Conservation (phyloP, 2,113 vertebrate genomes). For the Microcebus tavaratra region DNA sequence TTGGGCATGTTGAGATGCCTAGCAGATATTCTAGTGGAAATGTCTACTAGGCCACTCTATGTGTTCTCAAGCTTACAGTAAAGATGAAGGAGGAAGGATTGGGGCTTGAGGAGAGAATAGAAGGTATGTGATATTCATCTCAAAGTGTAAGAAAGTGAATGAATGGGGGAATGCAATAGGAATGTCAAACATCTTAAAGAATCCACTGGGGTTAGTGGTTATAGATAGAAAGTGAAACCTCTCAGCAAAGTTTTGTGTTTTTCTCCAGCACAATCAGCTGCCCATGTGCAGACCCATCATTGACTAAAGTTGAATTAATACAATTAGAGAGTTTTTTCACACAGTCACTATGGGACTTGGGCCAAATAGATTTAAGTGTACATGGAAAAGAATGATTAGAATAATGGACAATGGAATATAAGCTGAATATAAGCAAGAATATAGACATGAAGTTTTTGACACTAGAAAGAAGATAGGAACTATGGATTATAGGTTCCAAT, state of each 20-base stretch:
- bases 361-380: constrained; percentile 22
- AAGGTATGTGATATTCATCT: not conserved
- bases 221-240: not conserved
- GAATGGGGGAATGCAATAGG: not conserved
- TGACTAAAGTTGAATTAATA: not conserved
- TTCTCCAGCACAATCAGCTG: not conserved
- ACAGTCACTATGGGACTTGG: not conserved
- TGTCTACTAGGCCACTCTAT: not conserved
- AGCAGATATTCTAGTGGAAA: not conserved
- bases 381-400: constrained; percentile 3
- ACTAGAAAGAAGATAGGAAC: not conserved
- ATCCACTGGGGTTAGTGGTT: not conserved
- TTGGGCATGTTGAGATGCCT: not conserved
- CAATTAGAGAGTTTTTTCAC: not conserved
- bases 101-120: not conserved
- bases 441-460: not conserved
- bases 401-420: constrained; percentile 13
- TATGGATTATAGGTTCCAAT: not conserved
- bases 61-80: not conserved
- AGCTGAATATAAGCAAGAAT: not conserved
- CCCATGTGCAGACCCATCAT: not conserved
- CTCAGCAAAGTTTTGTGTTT: not conserved
- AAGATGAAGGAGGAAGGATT: not conserved
- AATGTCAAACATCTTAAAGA: not conserved
- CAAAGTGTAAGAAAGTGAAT: not conserved